Conservation (phyloP, 2,113 vertebrate species). For the Copsychus sechellarum region DNA sequence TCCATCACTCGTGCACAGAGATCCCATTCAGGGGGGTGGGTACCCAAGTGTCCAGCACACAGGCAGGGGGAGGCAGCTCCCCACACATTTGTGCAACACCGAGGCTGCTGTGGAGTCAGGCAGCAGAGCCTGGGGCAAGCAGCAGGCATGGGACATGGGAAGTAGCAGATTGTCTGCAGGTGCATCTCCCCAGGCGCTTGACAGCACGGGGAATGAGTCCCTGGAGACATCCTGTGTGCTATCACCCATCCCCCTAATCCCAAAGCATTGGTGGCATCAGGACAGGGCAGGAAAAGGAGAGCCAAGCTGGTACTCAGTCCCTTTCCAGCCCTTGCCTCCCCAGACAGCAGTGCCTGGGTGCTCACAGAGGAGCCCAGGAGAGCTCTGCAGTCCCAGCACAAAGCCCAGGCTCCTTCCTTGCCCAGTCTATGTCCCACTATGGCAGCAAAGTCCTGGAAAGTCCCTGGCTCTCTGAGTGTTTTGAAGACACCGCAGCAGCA, state of each 20-base stretch:
- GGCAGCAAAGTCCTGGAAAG: constrained; percentile 25
- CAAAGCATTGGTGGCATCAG: not conserved
- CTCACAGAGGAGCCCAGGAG: not conserved
- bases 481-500: not conserved
- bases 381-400: fast-evolving
- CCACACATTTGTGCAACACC: fast-evolving
- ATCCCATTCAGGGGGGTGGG: not conserved
- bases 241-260: not conserved
- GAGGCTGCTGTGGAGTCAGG: fast-evolving
- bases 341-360: not conserved
- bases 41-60: fast-evolving
- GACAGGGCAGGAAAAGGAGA: not conserved
- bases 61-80: fast-evolving
- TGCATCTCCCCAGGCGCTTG: not conserved
- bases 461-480: constrained; percentile 24
- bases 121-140: not conserved
- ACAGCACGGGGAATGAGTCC: not conserved
- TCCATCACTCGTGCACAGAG: fast-evolving
- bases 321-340: not conserved
- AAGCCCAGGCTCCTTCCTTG: not conserved
- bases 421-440: not conserved
- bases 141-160: fast-evolving
- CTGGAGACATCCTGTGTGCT: not conserved
- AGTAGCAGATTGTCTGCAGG: not conserved
- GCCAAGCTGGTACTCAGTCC: fast-evolving